Evolutionary conservation across 2,797 vertebrate genomes (phyloP).

Genomic region (Anas flavirostris): DNA sequence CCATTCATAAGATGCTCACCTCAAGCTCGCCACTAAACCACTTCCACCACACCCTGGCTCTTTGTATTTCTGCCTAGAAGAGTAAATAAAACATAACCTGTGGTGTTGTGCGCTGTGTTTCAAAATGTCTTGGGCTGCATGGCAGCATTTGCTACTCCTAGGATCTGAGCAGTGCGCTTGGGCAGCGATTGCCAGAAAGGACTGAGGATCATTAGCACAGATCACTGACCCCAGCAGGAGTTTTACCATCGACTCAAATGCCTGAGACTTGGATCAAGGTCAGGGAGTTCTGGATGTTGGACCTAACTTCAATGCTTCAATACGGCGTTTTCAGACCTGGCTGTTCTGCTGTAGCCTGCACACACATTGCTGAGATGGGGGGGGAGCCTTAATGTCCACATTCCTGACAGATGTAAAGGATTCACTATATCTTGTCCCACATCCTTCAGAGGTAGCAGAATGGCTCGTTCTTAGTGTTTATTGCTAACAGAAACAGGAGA

Average conservation of each 20-base stretch:
- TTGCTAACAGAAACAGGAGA: not conserved
- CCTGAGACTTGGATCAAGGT: not conserved
- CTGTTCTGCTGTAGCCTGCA: not conserved
- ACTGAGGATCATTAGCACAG: not conserved
- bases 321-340: not conserved
- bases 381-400: not conserved
- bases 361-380: not conserved
- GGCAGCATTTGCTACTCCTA: not conserved
- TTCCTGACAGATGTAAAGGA: not conserved
- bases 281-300: not conserved
- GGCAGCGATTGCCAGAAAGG: not conserved
- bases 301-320: not conserved
- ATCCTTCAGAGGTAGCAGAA: not conserved
- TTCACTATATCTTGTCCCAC: not conserved
- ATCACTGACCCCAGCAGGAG: not conserved
- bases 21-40: not conserved
- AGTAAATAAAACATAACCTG: not conserved
- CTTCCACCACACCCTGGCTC: not conserved
- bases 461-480: not conserved
- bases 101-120: not conserved
- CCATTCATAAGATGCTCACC: not conserved
- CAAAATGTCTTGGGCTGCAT: not conserved
- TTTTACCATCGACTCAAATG: not conserved
- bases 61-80: not conserved
- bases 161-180: accelerated